Base-by-base conservation (phyloP, 35 echinoderm and acorn worm genomes). In the Apostichopus californicus region DNA sequence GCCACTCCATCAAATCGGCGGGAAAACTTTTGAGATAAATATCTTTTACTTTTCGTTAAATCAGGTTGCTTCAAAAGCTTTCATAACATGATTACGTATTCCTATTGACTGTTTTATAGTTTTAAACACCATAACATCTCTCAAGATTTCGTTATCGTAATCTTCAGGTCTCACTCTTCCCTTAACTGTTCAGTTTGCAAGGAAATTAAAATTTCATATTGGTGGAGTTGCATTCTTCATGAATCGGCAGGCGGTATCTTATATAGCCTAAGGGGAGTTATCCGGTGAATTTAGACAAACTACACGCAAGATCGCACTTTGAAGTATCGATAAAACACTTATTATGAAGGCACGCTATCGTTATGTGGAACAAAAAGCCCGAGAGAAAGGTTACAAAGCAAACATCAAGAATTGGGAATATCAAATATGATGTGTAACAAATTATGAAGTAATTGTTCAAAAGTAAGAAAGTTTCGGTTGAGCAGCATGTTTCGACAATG, bases 271-370 rank as follows among this genome's bases (percentile, higher is more conserved):
- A 23, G 81, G 81, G 81, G 71, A 75, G 55, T 85, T 85, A 85
- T 85, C 81, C 81, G 18, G 57, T 59, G 81, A 85, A 85, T 85
- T 85, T 85, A 20, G 17, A 56, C 54, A 59, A 58, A 85, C 55
- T 85, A 85, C 81, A 85, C 81, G 81, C 81, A 85, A 85, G n/a
- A 56, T 85, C 54, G 57, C 81, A 85, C 81, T 85, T 85, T 85
- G 81, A 55, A 85, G 57, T 85, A 85, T 85, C 55, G 57, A 56
- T 58, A 85, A 85, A 85, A 58, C 81, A 85, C 81, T 17, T 85
- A 85, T 85, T 61, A 85, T 75, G 71, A 85, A 20, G 17, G 20
- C 56, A 61, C 18, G 18, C 54, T 57, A 13, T 59, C 55, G 15
- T 59, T 85, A 56, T 55, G 58, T 61, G 58, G 58, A 61, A 61